A percentile compares a stretch with the other conserved stretches of the same genome.
These are phyloP conservation scores for Apoda limacodes DNA, from an alignment of 2,888 invertebrate genomes.

Conservation along the genomic window DNA sequence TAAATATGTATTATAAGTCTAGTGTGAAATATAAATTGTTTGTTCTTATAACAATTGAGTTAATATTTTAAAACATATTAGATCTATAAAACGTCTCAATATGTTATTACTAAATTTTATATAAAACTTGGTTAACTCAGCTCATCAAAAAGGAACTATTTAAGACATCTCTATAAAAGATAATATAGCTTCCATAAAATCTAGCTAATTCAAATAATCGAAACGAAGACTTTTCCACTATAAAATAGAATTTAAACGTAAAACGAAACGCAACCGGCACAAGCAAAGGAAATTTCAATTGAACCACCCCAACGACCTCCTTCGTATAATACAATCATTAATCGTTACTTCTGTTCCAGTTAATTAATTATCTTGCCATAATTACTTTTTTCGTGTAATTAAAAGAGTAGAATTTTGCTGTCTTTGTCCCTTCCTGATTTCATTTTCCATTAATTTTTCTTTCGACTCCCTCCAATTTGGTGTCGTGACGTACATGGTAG, in stretches of 20 bases:
- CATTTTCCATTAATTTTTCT: conserved; percentile 70
- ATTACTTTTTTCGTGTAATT: conserved; percentile 71
- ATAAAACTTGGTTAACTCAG: too few species aligned
- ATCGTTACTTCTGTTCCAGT: conserved; percentile 71
- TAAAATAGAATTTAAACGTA: conserved; percentile 52
- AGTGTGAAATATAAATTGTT: too few species aligned
- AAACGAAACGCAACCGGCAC: conserved; percentile 38
- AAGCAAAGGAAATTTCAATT: conserved; percentile 57
- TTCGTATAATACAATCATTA: conserved; percentile 70
- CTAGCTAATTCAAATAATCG: too few species aligned
- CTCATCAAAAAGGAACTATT: too few species aligned
- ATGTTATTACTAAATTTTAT: too few species aligned
- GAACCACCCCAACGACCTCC: conserved; percentile 54
- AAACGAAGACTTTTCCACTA: conserved; percentile 35
- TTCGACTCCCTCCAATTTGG: conserved; percentile 73
- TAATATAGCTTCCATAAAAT: too few species aligned
- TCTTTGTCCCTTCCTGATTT: conserved; percentile 68
- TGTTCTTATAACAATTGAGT: too few species aligned
- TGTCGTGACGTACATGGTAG: conserved; percentile 61
- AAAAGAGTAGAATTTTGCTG: conserved; percentile 69
- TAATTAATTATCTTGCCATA: conserved; percentile 70
- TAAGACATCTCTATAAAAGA: too few species aligned
- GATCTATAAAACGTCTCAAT: too few species aligned
- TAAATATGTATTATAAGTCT: too few species aligned
- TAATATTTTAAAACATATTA: too few species aligned